Base-by-base conservation (phyloP, 2,888 invertebrate genomes). In the Coenonympha glycerion region DNA sequence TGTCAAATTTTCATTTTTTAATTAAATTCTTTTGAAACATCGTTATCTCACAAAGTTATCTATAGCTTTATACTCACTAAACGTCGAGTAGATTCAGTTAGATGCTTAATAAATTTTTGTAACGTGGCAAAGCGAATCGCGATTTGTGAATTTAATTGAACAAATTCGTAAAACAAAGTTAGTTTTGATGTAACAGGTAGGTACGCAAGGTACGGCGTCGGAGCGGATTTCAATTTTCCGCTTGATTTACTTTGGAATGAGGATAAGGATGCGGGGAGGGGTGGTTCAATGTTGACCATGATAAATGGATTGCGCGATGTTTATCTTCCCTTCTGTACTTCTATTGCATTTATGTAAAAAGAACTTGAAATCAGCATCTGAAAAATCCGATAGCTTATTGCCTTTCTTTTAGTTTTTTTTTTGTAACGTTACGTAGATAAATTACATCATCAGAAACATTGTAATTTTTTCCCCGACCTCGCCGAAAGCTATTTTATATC, bases 181-280 rank as follows among this genome's bases (percentile, higher is more conserved):
- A 70, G 69, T 68, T 68, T 68, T 60, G 61, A 56, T 19, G 64
- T 59, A 62, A 56, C 56, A 57, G 56, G 39, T n/a, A n/a, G n/a
- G n/a, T n/a, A n/a, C n/a, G n/a, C n/a, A n/a, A n/a, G n/a, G n/a
- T 57, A 60, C 56, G 60, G 60, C 58, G 53, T 53, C 54, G 52
- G 49, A 58, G 58, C 58, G 65, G 65, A 70, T 82, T 83, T 80
- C 77, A 83, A 84, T 83, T 85, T 83, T 81, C 77, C 78, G 71
- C 70, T 68, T 81, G 80, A 84, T 82, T 82, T 76, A 76, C 76
- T 72, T 66, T 60, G 67, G 68, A 66, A 71, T 73, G 70, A 71
- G 70, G 77, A 76, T 76, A 74, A 71, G 61, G 55, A 24, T 46
- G 30, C 34, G 39, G 50, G 24, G 44, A 42, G 47, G 56, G 45